Base-by-base conservation (phyloP, 2,113 vertebrate species). In the Tylochromis polylepis region DNA sequence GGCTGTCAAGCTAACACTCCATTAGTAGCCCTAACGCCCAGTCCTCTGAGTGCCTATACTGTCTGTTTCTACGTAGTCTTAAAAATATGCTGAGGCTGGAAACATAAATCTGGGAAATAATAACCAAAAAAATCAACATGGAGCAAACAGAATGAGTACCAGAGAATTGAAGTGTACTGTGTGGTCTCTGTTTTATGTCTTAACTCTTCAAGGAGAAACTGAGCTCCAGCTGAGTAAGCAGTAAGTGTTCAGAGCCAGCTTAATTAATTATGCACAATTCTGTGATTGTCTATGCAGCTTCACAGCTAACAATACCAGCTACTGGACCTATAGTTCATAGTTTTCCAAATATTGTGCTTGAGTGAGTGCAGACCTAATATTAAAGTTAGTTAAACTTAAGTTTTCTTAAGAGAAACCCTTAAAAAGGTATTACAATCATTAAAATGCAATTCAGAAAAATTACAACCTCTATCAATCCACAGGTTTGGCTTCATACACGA, bases 391-490 rank as follows among this genome's bases (percentile, higher is more conserved):
- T 29, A 49, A 27, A 6, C 0, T 29, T 18, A 0, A 46, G 15
- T 0, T 75, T 75, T 49, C 15, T 29, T 29, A 75, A 49, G 38
- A 29, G 9, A 29, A 75, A 9, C 24, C 24, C 43, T 20, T 75
- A 49, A 20, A 51, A 29, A 38, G 1, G 4, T 46, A 46, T 46
- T 72, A 49, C 0, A 72, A 72, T 41, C 22, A 27, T 27, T 46
- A 72, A 22, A 72, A 72, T 27, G 22, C 22, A 27, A 18, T 72
- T 27, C 0, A 8, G 67, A 46, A 72, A 49, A 46, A 29, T 29
- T 11, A 0, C 22, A 0, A 29, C 41, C 0, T 49, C 2, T 75
- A 49, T 29, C 41, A 46, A 29, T 29, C 41, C 9, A 75, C 41
- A 49, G 41, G 41, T 49, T 49, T 75, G 20, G n/a, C 41, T 75